Evolutionary conservation across 2,797 vertebrate species (phyloP).

Genomic region (Pachyuromys duprasi): DNA sequence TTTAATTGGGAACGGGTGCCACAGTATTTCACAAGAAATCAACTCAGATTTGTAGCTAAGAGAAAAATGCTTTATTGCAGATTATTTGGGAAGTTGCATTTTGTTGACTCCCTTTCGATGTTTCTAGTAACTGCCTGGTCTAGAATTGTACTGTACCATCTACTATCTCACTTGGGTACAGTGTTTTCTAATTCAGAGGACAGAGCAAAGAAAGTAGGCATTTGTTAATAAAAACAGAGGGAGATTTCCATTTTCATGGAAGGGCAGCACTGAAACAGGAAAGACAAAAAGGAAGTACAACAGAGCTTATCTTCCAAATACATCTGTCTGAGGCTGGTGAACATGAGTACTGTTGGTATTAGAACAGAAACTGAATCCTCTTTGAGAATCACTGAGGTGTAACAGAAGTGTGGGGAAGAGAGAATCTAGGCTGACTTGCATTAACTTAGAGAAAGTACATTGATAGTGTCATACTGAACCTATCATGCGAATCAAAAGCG

Average conservation of each 20-base stretch:
- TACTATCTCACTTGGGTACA: constrained; percentile 25
- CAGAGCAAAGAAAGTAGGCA: constrained; percentile 40
- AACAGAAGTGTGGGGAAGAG: constrained; percentile 29
- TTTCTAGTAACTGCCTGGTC: constrained; percentile 56
- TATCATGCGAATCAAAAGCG: background rate
- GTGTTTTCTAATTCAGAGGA: constrained; percentile 52
- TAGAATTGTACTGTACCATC: constrained; percentile 55
- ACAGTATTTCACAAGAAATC: constrained; percentile 41
- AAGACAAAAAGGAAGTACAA: constrained; percentile 54
- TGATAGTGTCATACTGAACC: constrained; percentile 9
- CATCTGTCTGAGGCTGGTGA: constrained; percentile 59
- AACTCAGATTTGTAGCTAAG: constrained; percentile 52
- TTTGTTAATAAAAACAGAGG: constrained; percentile 67
- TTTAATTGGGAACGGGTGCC: constrained; percentile 49
- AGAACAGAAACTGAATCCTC: constrained; percentile 58
- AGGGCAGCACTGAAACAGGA: constrained; percentile 52
- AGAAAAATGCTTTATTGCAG: constrained; percentile 61
- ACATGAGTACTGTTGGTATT: constrained; percentile 15
- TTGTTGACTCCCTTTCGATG: constrained; percentile 59
- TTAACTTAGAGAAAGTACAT: constrained; percentile 30
- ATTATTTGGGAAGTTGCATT: constrained; percentile 60
- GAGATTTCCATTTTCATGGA: constrained; percentile 63
- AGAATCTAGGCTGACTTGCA: constrained; percentile 17
- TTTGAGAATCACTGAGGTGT: constrained; percentile 50
- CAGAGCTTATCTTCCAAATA: constrained; percentile 67